These are phyloP conservation scores for Clarias gariepinus DNA, from an alignment of 2,113 vertebrate species.

Conservation along the genomic window DNA sequence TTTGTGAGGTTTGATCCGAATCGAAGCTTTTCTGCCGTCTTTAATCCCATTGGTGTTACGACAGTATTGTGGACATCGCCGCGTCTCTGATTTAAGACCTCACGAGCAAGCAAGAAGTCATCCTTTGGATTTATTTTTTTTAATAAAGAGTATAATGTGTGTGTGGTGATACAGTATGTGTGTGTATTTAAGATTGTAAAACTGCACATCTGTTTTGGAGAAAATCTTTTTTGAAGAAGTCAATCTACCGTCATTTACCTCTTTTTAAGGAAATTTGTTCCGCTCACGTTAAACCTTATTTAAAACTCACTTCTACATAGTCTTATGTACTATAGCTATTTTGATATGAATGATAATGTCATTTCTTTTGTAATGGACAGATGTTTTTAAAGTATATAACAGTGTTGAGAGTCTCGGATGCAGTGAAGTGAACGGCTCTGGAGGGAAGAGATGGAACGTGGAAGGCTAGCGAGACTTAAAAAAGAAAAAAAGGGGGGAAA, in stretches of 20 bases:
- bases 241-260: slow-evolving; percentile 31
- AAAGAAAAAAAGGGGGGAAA: background rate
- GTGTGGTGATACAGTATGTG: slow-evolving; percentile 26
- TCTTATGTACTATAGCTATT: slow-evolving; percentile 79
- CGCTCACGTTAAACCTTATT: slow-evolving; percentile 31
- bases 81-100: slow-evolving; percentile 32
- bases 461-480: slow-evolving; percentile 32
- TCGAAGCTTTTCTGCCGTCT: background rate
- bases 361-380: slow-evolving; percentile 80
- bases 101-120: slow-evolving; percentile 20
- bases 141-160: slow-evolving; percentile 32
- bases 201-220: slow-evolving; percentile 15
- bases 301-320: slow-evolving; percentile 24
- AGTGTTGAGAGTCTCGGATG: background rate
- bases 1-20: background rate
- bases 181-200: slow-evolving; percentile 26
- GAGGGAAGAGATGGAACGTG: background rate
- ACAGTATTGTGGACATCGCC: slow-evolving; percentile 39
- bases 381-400: slow-evolving; percentile 67
- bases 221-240: background rate
- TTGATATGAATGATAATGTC: slow-evolving; percentile 86
- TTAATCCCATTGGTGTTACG: slow-evolving; percentile 40
- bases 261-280: slow-evolving; percentile 20
- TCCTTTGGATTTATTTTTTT: slow-evolving; percentile 17
- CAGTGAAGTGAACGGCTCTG: background rate